Evolutionary conservation across 2,113 vertebrate genomes (phyloP).

Genomic region (Stegastes partitus): DNA sequence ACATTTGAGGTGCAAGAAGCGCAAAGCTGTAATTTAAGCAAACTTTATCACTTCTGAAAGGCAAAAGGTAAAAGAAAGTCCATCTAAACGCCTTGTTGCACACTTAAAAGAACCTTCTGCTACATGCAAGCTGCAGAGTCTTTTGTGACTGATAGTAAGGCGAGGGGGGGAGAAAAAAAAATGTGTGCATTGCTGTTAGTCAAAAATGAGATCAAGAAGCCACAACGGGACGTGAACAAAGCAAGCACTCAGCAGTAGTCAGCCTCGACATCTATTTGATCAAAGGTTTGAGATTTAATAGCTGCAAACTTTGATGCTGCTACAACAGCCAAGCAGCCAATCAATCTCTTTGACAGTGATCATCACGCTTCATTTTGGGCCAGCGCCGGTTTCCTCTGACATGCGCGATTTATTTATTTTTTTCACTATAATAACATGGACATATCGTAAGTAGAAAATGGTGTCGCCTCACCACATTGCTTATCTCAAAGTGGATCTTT

Average conservation of each 20-base stretch:
- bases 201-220: slow-evolving; percentile 62
- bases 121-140: slow-evolving; percentile 1
- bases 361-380: slow-evolving; percentile 25
- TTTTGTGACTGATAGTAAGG: slow-evolving; percentile 22
- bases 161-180: slow-evolving; percentile 37
- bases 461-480: background rate
- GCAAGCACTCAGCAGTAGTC: slow-evolving; percentile 42
- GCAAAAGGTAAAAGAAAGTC: background rate
- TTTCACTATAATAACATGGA: background rate
- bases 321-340: slow-evolving; percentile 32
- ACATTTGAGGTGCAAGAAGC: no score
- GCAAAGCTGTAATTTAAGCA: no score
- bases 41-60: no score
- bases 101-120: slow-evolving; percentile 12
- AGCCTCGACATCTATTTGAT: slow-evolving; percentile 52
- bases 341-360: slow-evolving; percentile 65
- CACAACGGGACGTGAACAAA: slow-evolving; percentile 54
- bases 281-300: slow-evolving; percentile 59
- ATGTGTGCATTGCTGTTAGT: slow-evolving; percentile 30
- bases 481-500: slow-evolving; percentile 21
- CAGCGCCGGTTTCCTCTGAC: slow-evolving; percentile 20
- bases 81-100: background rate
- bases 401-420: slow-evolving; percentile 11
- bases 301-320: slow-evolving; percentile 48
- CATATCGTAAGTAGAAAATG: slow-evolving; percentile 1